These are phyloP conservation scores for Chamaetylas fuelleborni DNA, from an alignment of 2,113 vertebrate genomes.

Conservation along the genomic window DNA sequence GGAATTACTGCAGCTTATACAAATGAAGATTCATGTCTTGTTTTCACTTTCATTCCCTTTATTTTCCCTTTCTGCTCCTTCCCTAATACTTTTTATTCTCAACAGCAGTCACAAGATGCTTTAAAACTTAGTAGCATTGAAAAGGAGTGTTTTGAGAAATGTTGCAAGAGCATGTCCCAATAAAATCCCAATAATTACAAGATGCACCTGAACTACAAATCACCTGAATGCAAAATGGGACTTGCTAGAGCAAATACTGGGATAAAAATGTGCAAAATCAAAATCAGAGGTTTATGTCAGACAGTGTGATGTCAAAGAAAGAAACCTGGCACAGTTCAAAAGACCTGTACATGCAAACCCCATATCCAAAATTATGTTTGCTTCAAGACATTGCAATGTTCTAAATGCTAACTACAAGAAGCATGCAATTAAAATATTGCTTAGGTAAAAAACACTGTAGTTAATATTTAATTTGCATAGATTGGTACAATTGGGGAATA, in stretches of 20 bases:
- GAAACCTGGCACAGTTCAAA: neutral
- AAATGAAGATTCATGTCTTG: neutral
- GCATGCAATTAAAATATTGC: slow-evolving; percentile 42
- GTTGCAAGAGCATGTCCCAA: neutral
- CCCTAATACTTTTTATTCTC: neutral
- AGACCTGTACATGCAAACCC: neutral
- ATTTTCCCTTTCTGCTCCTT: neutral
- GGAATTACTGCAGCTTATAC: neutral
- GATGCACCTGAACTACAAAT: neutral
- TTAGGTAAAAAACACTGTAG: slow-evolving; percentile 44
- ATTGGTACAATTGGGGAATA: slow-evolving; percentile 14
- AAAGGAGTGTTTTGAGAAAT: neutral
- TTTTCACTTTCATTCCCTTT: neutral
- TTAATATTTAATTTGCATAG: slow-evolving; percentile 63
- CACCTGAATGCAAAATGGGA: neutral
- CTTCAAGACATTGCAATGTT: slow-evolving; percentile 41
- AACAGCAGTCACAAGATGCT: neutral
- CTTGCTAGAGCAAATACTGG: slow-evolving; percentile 29
- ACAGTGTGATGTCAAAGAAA: neutral
- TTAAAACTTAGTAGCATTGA: neutral
- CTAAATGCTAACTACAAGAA: neutral
- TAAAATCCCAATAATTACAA: neutral
- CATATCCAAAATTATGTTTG: slow-evolving; percentile 41
- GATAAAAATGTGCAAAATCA: neutral
- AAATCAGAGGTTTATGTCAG: neutral